Base-by-base conservation (phyloP, 2,888 invertebrate species). In the Sinotaia quadrata region DNA sequence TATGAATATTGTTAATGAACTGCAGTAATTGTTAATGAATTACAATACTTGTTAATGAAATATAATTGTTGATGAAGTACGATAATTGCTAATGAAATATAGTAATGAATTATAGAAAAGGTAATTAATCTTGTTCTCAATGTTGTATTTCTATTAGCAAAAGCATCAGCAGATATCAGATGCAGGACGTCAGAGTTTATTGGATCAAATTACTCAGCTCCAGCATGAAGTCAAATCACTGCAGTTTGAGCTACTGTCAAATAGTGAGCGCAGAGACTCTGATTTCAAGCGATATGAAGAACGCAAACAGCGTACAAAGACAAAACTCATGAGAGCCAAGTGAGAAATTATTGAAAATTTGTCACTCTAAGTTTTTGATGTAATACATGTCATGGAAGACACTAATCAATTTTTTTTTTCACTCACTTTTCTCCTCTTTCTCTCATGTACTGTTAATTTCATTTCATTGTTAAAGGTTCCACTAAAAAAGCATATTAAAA, bases 241-340 rank as follows among this genome's bases (percentile, higher is more conserved):
- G 2, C 83, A 84, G 61, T 81, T 80, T 61, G 83, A 83, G 41
- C 74, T 84, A 31, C 72, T 80, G 31, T 78, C 79, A 18, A 77
- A 78, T 21, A 83, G 82, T 58, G 84, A 84, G 58, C 72, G 81
- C 63, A 73, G 81, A 31, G 83, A 84, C 73, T 71, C 81, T 2
- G 78, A 81, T 10, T 79, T 82, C 59, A 70, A 82, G 58, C 80
- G 79, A 51, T 83, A 83, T 56, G 83, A 84, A 71, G 83, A 84
- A 31, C 71, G 83, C 4, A 84, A 84, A 72, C 74, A 80, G n/a
- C 78, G 82, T 47, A 84, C 83, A 3, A 83, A 83, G 66, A 68
- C 77, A 5, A 84, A 84, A 69, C 71, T 84, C 7, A 72, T 83
- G 68, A 81, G 80, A 73, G 83, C 84, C 37, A 82, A 83, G 84